phyloP scores from a whole-genome alignment of 2,797 vertebrate genomes.

The Megaceryle alcyon region DNA sequence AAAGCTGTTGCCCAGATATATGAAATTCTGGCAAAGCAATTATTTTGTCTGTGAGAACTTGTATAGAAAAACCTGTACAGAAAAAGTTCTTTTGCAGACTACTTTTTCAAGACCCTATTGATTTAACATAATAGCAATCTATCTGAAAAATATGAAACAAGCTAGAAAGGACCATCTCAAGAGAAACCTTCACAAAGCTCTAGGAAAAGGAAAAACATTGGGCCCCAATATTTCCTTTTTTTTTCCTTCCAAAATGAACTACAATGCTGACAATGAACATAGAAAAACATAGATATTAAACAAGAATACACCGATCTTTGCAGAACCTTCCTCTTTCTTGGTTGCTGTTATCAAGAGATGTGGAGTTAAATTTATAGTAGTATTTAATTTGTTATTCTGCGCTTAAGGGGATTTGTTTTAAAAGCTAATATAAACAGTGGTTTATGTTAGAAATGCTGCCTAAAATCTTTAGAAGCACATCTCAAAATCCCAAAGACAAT shows the following conservation, averaged over 20 bases:
- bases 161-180: not conserved
- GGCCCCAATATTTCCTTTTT: not conserved
- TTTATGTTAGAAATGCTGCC: not conserved
- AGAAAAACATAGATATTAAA: not conserved
- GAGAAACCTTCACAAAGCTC: not conserved
- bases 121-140: not conserved
- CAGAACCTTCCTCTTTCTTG: not conserved
- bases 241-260: not conserved
- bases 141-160: not conserved
- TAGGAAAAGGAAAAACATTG: not conserved
- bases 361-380: not conserved
- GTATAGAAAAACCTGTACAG: not conserved
- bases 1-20: not conserved
- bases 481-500: not conserved
- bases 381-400: not conserved
- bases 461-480: not conserved
- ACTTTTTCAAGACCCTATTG: not conserved
- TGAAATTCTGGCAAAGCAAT: not conserved
- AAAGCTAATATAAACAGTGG: not conserved
- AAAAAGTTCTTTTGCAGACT: not conserved
- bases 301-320: not conserved
- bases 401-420: not conserved
- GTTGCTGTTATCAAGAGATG: not conserved
- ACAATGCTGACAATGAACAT: not conserved
- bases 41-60: not conserved